These are phyloP conservation scores for Oplegnathus fasciatus DNA, from an alignment of 2,113 vertebrate genomes.

Conservation along the genomic window DNA sequence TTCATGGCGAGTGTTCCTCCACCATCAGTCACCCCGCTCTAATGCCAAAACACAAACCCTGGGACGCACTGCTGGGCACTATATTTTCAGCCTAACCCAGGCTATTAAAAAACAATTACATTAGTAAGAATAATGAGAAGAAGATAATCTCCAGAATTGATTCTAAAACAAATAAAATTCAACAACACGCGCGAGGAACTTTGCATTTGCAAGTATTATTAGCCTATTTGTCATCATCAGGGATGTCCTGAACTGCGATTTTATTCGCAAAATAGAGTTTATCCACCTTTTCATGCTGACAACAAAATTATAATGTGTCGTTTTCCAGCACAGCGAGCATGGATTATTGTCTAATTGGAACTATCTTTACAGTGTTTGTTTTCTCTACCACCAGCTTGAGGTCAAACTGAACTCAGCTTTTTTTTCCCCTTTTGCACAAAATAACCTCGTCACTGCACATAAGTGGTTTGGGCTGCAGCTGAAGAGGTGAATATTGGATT, in stretches of 20 bases:
- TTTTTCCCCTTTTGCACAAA: background rate
- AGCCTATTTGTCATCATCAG: slow-evolving; percentile 31
- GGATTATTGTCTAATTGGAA: slow-evolving; percentile 2
- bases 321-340: slow-evolving; percentile 4
- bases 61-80: slow-evolving; percentile 29
- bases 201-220: slow-evolving; percentile 39
- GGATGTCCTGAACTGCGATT: slow-evolving; percentile 1
- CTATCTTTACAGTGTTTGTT: slow-evolving; percentile 12
- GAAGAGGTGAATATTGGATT: slow-evolving; percentile 30
- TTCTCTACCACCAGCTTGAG: background rate
- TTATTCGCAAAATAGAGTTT: slow-evolving; percentile 23
- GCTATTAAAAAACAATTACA: slow-evolving; percentile 11
- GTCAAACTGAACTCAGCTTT: slow-evolving; percentile 10
- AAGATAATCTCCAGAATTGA: slow-evolving; percentile 19
- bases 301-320: slow-evolving; percentile 20
- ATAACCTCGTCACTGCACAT: background rate
- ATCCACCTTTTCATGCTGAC: slow-evolving; percentile 25
- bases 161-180: slow-evolving; percentile 30
- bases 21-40: slow-evolving; percentile 52
- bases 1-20: slow-evolving; percentile 40
- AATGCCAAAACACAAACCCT: slow-evolving; percentile 34
- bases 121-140: slow-evolving; percentile 24
- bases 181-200: slow-evolving; percentile 8
- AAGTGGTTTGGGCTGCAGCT: slow-evolving; percentile 20
- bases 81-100: background rate